These are phyloP conservation scores for Pediacus dermestoides DNA, from an alignment of 2,888 invertebrate species.

Conservation along the genomic window DNA sequence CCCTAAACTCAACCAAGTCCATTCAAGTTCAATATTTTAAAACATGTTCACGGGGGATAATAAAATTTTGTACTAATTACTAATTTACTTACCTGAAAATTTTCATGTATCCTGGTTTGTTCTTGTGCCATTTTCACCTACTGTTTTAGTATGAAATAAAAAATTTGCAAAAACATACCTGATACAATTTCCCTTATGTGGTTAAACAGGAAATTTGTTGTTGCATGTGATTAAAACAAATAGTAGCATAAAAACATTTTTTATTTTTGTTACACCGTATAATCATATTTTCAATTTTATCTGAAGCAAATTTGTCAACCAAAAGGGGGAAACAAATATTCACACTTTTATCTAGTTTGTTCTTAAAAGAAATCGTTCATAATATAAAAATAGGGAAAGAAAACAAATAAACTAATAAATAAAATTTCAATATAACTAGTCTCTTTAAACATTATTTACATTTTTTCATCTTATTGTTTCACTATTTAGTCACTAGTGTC, in stretches of 20 bases:
- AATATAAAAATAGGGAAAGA: conserved; percentile 4
- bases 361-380: no score
- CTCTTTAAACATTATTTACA: conserved; percentile 8
- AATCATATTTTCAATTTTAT: conserved; percentile 6
- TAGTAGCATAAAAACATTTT: conserved; percentile 15
- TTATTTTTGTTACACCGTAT: conserved; percentile 12
- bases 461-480: conserved; percentile 7
- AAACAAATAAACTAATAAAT: conserved; percentile 6
- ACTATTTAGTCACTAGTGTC: conserved; percentile 6
- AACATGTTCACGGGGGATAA: no score
- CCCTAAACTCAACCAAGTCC: no score
- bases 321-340: no score
- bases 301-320: conserved; percentile 8
- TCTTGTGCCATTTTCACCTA: conserved; percentile 60
- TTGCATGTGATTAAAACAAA: no score
- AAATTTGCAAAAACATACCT: conserved; percentile 59
- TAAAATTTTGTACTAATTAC: no score
- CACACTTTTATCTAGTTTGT: no score
- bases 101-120: conserved; percentile 99
- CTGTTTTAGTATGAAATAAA: conserved; percentile 46
- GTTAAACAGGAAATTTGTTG: conserved; percentile 97
- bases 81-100: conserved; percentile 80
- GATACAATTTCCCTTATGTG: conserved; percentile 97
- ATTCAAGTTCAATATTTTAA: no score
- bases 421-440: conserved; percentile 6